A percentile compares a stretch with the other conserved stretches of the same genome.
phyloP scores from a whole-genome alignment of 2,113 vertebrate genomes.

The Psittacus erithacus region DNA sequence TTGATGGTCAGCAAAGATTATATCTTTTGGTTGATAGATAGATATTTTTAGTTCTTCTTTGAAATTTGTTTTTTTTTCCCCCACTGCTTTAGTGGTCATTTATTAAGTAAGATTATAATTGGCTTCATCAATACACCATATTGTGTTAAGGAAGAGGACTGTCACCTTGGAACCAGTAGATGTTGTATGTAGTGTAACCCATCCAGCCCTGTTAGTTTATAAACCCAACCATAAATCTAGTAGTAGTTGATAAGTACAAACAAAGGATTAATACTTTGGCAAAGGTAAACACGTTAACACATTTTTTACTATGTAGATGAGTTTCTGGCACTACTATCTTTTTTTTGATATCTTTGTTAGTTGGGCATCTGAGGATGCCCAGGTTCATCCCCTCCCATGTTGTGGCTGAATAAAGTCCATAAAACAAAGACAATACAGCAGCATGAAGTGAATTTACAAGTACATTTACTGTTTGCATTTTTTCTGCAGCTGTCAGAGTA shows the following conservation, averaged over 20 bases:
- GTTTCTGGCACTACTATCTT: not conserved
- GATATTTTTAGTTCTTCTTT: not conserved
- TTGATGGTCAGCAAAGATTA: not conserved
- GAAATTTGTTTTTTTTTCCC: accelerated
- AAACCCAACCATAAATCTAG: not conserved
- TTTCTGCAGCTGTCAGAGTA: not conserved
- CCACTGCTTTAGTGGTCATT: not conserved
- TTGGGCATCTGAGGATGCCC: not conserved
- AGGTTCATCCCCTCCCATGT: not conserved
- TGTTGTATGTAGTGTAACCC: not conserved
- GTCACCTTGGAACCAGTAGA: not conserved
- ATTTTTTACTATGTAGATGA: not conserved
- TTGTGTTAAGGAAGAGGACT: not conserved
- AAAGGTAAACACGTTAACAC: not conserved
- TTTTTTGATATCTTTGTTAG: not conserved
- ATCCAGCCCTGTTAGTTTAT: not conserved
- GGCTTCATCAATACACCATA: not conserved
- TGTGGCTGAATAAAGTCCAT: not conserved
- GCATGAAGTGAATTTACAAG: not conserved
- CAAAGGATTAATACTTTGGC: not conserved
- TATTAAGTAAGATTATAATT: not conserved
- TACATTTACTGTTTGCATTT: not conserved
- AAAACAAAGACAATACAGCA: not conserved
- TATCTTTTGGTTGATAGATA: not conserved
- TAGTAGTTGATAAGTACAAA: not conserved